Conservation (phyloP, 2,113 vertebrate genomes). For the Megaceryle maxima region DNA sequence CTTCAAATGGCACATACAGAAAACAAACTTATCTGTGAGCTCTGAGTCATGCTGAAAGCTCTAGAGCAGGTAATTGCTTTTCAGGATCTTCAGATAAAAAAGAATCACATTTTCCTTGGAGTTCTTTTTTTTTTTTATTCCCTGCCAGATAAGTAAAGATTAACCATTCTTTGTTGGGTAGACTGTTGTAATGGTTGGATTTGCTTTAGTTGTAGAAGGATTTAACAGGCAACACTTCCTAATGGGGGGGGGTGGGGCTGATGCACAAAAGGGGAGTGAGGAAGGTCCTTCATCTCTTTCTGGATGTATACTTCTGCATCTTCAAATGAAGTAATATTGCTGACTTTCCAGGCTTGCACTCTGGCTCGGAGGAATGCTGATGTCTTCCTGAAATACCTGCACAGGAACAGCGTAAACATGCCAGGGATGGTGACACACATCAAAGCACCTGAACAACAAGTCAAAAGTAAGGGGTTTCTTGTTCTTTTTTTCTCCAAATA, state of each 20-base stretch:
- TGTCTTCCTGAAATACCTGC: constrained; percentile 98
- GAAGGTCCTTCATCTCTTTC: neutral
- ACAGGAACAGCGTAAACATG: constrained; percentile 99
- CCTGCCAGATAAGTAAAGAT: neutral
- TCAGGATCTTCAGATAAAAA: neutral
- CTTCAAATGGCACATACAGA: neutral
- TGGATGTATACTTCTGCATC: neutral
- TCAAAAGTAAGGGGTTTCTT: constrained; percentile 88
- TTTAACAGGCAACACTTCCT: neutral
- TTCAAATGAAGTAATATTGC: neutral
- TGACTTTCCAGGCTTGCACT: constrained; percentile 87
- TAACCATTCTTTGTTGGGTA: neutral
- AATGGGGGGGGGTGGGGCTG: neutral
- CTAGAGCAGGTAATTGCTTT: neutral
- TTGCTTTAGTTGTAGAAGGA: neutral
- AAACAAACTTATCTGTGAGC: neutral
- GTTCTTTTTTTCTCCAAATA: neutral
- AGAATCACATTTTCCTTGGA: neutral
- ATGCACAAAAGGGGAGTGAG: neutral
- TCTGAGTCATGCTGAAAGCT: neutral
- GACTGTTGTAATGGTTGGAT: neutral
- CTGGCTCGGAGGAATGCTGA: constrained; percentile 95
- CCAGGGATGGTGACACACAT: constrained; percentile 97
- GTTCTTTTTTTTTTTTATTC: neutral
- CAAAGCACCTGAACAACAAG: constrained; percentile 97